Evolutionary conservation across 1,140 invertebrate species (phyloP).

Genomic region (Rhyzopertha dominica): DNA sequence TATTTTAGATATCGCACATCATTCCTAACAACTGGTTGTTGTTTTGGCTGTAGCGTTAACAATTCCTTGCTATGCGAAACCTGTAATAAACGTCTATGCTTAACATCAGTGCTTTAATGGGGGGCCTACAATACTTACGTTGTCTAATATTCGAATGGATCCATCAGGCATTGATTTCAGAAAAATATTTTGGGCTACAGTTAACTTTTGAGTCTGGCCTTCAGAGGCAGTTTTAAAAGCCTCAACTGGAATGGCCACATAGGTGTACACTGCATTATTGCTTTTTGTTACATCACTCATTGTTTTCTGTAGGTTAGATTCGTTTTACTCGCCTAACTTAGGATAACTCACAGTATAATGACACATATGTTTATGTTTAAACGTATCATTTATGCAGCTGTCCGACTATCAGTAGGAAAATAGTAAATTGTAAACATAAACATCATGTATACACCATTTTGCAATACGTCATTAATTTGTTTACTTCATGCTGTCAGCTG

Average conservation of each 20-base stretch:
- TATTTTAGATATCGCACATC: not conserved
- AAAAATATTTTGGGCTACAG: constrained; percentile 7
- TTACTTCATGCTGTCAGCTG: too few species aligned
- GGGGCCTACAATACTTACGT: constrained; percentile 1
- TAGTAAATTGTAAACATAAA: too few species aligned
- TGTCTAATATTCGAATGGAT: not conserved
- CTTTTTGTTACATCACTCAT: too few species aligned
- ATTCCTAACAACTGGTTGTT: constrained; percentile 2
- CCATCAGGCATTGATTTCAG: constrained; percentile 5
- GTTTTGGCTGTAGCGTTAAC: not conserved
- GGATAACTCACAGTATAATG: too few species aligned
- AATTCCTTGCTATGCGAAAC: not conserved
- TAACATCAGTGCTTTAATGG: not conserved
- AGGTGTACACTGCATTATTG: constrained; percentile 11
- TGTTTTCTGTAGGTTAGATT: too few species aligned
- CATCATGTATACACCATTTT: too few species aligned
- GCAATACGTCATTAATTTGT: too few species aligned
- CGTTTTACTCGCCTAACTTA: too few species aligned
- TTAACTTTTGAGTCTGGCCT: not conserved
- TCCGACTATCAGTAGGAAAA: too few species aligned
- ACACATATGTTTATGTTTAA: too few species aligned
- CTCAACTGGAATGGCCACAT: constrained; percentile 11
- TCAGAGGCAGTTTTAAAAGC: constrained; percentile 5
- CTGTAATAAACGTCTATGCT: constrained; percentile 3
- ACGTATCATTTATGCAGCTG: too few species aligned